phyloP scores from a whole-genome alignment of 2,888 invertebrate genomes.

The Tenthredo mesomela region DNA sequence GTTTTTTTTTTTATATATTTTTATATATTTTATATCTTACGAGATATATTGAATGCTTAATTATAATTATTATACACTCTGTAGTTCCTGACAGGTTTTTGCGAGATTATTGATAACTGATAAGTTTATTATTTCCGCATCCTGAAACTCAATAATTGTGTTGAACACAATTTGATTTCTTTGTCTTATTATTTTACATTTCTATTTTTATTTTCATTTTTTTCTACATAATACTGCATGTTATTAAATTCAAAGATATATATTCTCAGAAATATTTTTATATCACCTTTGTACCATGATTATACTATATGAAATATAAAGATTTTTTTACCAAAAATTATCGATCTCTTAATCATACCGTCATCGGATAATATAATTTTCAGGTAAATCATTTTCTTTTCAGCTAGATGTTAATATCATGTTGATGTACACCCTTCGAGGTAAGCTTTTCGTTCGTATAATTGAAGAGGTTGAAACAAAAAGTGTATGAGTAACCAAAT shows the following conservation, averaged over 20 bases:
- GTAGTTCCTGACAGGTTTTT: not conserved
- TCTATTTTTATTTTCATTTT: not conserved
- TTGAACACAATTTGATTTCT: not conserved
- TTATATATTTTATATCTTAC: not conserved
- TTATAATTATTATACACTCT: not conserved
- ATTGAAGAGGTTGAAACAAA: too few relatives aligned
- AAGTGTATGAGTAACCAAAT: not conserved
- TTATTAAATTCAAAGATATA: not conserved
- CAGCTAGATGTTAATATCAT: too few relatives aligned
- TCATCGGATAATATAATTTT: not conserved
- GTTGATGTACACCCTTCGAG: not conserved
- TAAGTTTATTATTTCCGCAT: not conserved
- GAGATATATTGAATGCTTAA: not conserved
- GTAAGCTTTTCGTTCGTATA: not conserved
- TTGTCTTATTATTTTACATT: not conserved
- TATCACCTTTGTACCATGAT: not conserved
- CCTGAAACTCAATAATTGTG: not conserved
- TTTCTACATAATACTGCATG: not conserved
- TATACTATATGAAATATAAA: not conserved
- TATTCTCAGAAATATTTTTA: not conserved
- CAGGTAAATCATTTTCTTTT: not conserved
- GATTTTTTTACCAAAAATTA: conserved; percentile 2
- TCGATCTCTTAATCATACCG: not conserved
- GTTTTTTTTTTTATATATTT: not conserved
- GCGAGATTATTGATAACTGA: not conserved